Percentiles rank a stretch among this genome's conserved stretches.
phyloP scores from a whole-genome alignment of 2,113 vertebrate genomes.

The Camelus bactrianus region DNA sequence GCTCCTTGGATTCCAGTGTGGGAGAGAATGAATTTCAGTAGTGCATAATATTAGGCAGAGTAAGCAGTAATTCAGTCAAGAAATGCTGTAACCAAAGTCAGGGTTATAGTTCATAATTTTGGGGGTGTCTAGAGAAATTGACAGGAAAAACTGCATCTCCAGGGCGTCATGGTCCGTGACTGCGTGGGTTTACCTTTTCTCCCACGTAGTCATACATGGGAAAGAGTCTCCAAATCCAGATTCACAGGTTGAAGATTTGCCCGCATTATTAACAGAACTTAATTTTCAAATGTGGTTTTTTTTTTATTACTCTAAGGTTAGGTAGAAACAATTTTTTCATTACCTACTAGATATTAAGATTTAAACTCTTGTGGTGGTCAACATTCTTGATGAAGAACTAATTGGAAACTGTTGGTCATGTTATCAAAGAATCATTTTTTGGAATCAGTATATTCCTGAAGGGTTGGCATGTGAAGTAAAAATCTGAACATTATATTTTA shows the following conservation, averaged over 20 bases:
- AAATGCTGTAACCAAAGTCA: not conserved
- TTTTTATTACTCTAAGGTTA: conserved; percentile 12
- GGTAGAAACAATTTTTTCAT: not conserved
- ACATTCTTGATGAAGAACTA: not conserved
- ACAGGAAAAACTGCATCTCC: not conserved
- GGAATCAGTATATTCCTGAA: not conserved
- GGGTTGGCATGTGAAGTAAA: not conserved
- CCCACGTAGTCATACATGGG: not conserved
- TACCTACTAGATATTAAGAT: not conserved
- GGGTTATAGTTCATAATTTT: not conserved
- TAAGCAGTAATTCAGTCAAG: not conserved
- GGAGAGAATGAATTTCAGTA: not conserved
- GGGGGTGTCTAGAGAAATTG: not conserved
- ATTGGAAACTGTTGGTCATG: not conserved
- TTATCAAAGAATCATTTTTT: not conserved
- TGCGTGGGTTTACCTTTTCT: not conserved
- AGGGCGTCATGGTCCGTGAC: not conserved
- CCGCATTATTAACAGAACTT: not conserved
- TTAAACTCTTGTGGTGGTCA: not conserved
- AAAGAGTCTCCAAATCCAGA: not conserved
- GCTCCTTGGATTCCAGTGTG: not conserved
- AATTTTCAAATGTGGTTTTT: not conserved
- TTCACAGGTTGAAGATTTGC: not conserved
- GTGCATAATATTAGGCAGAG: not conserved
- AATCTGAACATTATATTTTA: conserved; percentile 26